Evolutionary conservation across 2,888 invertebrate species (phyloP), one percentile per base, ranked within the genome.

Genomic region (Stegana nigrithorax): DNA sequence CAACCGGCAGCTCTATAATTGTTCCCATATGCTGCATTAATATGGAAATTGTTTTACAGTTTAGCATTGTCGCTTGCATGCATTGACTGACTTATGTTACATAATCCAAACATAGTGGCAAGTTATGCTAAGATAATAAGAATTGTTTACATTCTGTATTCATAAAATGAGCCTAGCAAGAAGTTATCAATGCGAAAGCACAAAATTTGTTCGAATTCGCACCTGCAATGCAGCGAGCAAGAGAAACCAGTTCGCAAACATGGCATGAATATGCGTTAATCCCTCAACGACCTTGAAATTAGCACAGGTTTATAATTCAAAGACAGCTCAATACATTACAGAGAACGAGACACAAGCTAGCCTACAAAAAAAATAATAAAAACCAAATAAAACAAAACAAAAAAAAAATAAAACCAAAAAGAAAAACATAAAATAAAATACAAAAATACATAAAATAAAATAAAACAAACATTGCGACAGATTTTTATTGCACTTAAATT

Each of bases 241-340:
- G n/a, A 23, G 5, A 55, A 55, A 55, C 32, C 53, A 55, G 53
- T 32, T 55, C 19, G n/a, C n/a, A n/a, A 47, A 47, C 12, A 25
- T 47, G 5, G 25, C 21, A 47, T 23, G 10, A 47, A 47, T 23
- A 47, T 47, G 25, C 47, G 10, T 26, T 55, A 55, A 55, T 55
- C 53, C 53, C 36, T 21, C 36, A 27, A 45, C 62, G 78, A 73
- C 76, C 78, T 75, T 80, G 73, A 58, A 68, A 63, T 75, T 67
- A 71, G 66, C 73, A 72, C 47, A 8, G 25, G 47, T 47, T 47
- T 23, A 44, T 60, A 51, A 51, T 25, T 17, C 45, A n/a, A 10
- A n/a, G n/a, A n/a, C n/a, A n/a, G n/a, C n/a, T n/a, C n/a, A n/a
- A n/a, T n/a, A n/a, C n/a, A n/a, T n/a, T n/a, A n/a, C n/a, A n/a